A percentile compares a stretch with the other conserved stretches of the same genome.
phyloP scores from a whole-genome alignment of 2,113 vertebrate species.

The Rhadina sibilatrix region DNA sequence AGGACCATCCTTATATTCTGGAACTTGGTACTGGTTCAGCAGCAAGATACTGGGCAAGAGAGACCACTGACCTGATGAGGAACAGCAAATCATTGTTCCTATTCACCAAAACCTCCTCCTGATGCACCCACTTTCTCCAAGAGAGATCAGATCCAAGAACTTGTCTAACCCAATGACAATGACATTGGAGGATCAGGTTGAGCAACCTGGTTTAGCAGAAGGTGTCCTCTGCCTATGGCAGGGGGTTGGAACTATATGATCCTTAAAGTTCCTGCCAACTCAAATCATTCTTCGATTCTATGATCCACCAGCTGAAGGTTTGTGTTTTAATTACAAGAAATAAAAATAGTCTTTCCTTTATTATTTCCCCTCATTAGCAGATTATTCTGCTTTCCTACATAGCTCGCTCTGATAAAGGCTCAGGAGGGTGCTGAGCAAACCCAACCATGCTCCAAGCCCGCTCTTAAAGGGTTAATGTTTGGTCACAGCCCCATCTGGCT shows the following conservation, averaged over 20 bases:
- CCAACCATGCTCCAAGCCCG: rapidly evolving
- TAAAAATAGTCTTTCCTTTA: neutral
- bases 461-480: neutral
- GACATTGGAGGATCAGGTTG: neutral
- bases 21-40: neutral
- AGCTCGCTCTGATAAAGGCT: neutral
- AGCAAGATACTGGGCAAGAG: neutral
- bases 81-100: neutral
- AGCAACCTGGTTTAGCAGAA: neutral
- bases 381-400: neutral
- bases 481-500: neutral
- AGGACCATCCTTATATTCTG: neutral
- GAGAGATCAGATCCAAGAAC: neutral
- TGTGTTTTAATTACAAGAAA: neutral
- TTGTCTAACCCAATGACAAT: neutral
- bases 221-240: neutral
- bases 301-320: neutral
- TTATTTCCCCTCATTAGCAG: neutral
- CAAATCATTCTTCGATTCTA: neutral
- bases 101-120: neutral
- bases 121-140: neutral
- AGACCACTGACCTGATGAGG: neutral
- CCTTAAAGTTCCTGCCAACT: neutral
- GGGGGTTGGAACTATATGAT: neutral
- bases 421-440: neutral